Evolutionary conservation across 1,140 invertebrate species (phyloP).

Genomic region (Teleogryllus occipitalis): DNA sequence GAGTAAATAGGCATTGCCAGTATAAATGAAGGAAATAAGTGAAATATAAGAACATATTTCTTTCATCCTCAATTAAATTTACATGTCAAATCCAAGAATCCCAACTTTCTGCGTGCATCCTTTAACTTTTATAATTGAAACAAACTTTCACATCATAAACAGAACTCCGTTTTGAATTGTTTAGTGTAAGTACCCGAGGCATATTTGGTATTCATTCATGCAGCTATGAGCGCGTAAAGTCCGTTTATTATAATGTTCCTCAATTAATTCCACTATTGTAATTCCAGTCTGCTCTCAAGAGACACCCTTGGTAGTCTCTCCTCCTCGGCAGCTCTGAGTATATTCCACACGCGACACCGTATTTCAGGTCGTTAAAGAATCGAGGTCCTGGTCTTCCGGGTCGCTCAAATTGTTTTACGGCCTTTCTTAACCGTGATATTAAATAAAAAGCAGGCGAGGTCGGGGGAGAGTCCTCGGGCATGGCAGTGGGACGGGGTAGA

Average conservation of each 20-base stretch:
- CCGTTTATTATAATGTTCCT: not conserved
- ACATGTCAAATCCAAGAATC: no score
- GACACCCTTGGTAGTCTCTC: not conserved
- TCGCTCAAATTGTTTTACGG: slow-evolving; percentile 1
- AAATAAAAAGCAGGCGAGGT: not conserved
- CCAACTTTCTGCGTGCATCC: no score
- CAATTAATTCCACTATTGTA: not conserved
- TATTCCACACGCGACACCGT: not conserved
- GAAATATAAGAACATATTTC: no score
- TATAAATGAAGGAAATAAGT: no score
- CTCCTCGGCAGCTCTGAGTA: not conserved
- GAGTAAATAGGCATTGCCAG: no score
- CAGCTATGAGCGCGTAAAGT: no score
- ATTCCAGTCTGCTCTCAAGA: not conserved
- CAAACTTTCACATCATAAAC: no score
- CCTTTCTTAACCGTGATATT: not conserved
- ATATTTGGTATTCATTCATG: no score
- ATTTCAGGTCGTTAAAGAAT: slow-evolving; percentile 5
- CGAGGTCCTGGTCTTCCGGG: not conserved
- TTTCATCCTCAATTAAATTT: no score
- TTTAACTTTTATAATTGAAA: no score
- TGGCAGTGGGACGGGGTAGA: not conserved
- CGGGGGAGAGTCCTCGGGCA: not conserved
- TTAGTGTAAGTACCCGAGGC: no score
- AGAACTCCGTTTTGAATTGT: no score